Evolutionary conservation across 2,888 invertebrate genomes (phyloP), one percentile per base, ranked within the genome.

Genomic region (Drosophila suboccidentalis): DNA sequence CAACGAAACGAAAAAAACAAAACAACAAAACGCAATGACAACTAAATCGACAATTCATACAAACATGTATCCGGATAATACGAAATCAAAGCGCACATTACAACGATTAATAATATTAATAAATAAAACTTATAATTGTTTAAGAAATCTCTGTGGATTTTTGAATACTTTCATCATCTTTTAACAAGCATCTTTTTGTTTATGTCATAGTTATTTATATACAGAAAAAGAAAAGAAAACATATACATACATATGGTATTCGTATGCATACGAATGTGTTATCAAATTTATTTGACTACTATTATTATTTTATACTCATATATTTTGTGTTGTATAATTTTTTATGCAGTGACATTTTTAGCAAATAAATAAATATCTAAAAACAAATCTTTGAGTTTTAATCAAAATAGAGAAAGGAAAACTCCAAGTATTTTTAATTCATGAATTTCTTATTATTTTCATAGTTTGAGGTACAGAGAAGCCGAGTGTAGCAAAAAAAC

Each of bases 251-350:
- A 44, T 66, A 71, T 70, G 58, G 62, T 68, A 71, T 68, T 84
- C 88, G 86, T 81, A 82, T 89, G 82, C 87, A 84, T 87, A 87
- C 88, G 90, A 85, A 82, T 73, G 69, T 86, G 69, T 76, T 88
- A 80, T 82, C 60, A 83, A 77, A 66, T 80, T 71, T 74, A 69
- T 83, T 83, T 87, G 68, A 89, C 60, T 68, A 76, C 74, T 75
- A 70, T 86, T 82, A 74, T 76, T 75, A 75, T 88, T 74, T 72
- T 79, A 76, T 80, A 75, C 67, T 77, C 71, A 83, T 67, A 66
- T 79, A 69, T 76, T 85, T 89, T 87, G 88, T 89, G 90, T 85
- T 85, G 90, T 87, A 79, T 87, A 82, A 89, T 85, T 88, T 86
- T 82, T 72, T 85, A 87, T 89, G 82, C 82, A 88, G 77, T 88